phyloP scores from a whole-genome alignment of 1,140 invertebrate genomes.

The Pachypeltis micranthus region DNA sequence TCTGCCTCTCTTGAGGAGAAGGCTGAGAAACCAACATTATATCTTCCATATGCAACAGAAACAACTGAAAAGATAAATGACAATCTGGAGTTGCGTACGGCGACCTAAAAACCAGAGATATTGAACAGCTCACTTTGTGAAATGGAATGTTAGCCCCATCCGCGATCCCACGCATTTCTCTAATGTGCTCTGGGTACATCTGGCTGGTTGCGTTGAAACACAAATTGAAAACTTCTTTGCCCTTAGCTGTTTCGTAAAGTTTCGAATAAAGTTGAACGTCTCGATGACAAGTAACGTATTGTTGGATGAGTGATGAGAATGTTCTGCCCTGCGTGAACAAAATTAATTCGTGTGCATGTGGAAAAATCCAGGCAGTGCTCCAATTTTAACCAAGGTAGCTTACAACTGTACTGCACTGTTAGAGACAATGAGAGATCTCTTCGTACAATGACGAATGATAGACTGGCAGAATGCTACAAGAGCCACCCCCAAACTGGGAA shows the following conservation, averaged over 20 bases:
- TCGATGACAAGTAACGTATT: background rate
- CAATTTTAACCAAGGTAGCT: too few species aligned
- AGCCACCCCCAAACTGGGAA: too few species aligned
- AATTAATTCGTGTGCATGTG: too few species aligned
- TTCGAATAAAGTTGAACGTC: background rate
- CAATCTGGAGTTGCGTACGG: too few species aligned
- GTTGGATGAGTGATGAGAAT: background rate
- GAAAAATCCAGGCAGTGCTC: too few species aligned
- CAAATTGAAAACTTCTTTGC: background rate
- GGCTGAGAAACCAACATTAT: background rate
- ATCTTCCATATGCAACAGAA: background rate
- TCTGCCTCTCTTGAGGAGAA: background rate
- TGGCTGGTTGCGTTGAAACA: background rate
- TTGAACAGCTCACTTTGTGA: background rate
- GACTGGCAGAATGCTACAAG: too few species aligned
- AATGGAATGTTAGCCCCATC: background rate
- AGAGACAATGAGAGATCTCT: too few species aligned
- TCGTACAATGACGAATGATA: too few species aligned
- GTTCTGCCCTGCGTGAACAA: conserved; percentile 1
- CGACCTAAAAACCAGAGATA: too few species aligned
- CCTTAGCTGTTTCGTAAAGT: background rate
- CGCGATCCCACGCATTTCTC: background rate
- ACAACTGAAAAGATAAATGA: background rate
- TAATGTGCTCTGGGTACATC: background rate
- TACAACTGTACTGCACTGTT: too few species aligned